phyloP scores from a whole-genome alignment of 2,797 vertebrate species.

The Muscicapa comitata region DNA sequence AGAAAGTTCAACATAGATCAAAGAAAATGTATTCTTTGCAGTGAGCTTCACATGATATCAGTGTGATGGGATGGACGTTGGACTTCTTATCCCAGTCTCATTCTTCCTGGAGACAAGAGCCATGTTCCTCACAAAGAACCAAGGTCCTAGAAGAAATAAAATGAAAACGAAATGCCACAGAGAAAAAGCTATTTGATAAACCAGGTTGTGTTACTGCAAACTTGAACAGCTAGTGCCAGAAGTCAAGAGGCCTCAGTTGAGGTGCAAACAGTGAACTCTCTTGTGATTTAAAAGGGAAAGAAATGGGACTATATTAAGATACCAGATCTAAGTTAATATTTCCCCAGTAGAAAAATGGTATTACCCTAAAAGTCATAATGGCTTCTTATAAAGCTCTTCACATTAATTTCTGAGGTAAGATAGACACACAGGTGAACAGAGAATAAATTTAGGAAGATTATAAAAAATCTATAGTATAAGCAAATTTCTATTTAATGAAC shows the following conservation, averaged over 20 bases:
- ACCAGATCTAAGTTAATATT: background rate
- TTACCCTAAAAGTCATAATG: background rate
- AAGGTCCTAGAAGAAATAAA: background rate
- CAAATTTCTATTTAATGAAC: background rate
- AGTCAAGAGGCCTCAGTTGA: background rate
- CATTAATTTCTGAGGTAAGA: background rate
- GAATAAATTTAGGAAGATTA: background rate
- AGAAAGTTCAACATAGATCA: background rate
- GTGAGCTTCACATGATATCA: background rate
- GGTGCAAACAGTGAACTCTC: background rate
- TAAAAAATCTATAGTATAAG: background rate
- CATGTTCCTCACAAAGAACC: background rate
- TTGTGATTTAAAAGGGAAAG: background rate
- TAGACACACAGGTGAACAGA: background rate
- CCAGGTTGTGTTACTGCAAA: background rate
- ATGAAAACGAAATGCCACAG: background rate
- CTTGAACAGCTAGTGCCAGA: background rate
- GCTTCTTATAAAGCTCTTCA: background rate
- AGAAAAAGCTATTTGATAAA: background rate
- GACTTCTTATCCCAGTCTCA: background rate
- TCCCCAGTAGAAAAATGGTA: background rate
- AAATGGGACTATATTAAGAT: background rate
- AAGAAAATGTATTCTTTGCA: background rate
- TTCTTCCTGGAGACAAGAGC: background rate
- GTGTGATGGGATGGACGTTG: background rate